Conservation (phyloP, 2,888 invertebrate genomes). For the Cenopis cana region DNA sequence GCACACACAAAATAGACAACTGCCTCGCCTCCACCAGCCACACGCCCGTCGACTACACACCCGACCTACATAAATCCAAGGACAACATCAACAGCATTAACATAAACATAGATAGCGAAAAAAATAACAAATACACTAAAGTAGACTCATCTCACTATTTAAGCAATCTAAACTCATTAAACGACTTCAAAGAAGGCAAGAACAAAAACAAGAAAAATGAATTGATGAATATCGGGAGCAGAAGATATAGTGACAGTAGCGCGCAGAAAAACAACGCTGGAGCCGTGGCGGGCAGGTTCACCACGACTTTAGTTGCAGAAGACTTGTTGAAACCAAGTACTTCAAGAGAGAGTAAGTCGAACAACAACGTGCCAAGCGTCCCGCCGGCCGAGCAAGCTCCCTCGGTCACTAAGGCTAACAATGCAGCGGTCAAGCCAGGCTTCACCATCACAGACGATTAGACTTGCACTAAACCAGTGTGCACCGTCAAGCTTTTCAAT, state of each 20-base stretch:
- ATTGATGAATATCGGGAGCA: constrained; percentile 70
- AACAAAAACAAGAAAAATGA: constrained; percentile 62
- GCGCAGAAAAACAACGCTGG: constrained; percentile 66
- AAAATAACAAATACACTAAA: constrained; percentile 66
- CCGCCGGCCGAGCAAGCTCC: constrained; percentile 55
- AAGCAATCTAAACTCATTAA: constrained; percentile 64
- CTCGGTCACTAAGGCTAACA: constrained; percentile 71
- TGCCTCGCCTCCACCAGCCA: constrained; percentile 62
- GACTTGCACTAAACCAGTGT: constrained; percentile 42
- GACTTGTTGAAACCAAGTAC: constrained; percentile 62
- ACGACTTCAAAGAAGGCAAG: constrained; percentile 63
- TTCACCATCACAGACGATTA: constrained; percentile 67
- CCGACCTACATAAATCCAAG: constrained; percentile 71
- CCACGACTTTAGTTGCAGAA: constrained; percentile 74
- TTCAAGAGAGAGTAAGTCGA: constrained; percentile 60
- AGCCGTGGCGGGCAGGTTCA: constrained; percentile 66
- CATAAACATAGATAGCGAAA: constrained; percentile 67
- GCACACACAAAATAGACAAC: constrained; percentile 54
- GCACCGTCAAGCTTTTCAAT: constrained; percentile 41
- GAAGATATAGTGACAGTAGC: constrained; percentile 74
- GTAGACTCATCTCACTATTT: constrained; percentile 56
- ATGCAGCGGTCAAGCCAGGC: constrained; percentile 66
- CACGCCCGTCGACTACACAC: constrained; percentile 63
- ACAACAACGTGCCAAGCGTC: constrained; percentile 53
- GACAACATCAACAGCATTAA: constrained; percentile 77